Percentiles rank a stretch among this genome's conserved stretches.
Evolutionary conservation across 2,797 vertebrate genomes (phyloP).

Genomic region (Carduelis carduelis): DNA sequence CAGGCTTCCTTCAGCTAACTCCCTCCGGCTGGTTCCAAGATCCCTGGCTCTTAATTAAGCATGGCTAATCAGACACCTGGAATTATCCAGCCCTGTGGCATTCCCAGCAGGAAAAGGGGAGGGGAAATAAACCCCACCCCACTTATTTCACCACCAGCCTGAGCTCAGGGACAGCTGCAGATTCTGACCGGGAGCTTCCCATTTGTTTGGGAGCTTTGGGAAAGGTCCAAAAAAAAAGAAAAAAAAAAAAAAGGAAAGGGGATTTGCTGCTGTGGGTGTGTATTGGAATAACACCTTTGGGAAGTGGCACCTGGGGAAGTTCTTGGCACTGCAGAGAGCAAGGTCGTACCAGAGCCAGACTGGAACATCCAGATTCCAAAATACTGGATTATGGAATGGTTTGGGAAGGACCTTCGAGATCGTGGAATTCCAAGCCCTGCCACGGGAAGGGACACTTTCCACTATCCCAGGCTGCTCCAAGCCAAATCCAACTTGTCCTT

Average conservation of each 20-base stretch:
- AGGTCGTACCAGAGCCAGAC: not conserved
- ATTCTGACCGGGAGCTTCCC: not conserved
- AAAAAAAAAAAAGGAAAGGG: not conserved
- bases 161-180: not conserved
- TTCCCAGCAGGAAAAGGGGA: not conserved
- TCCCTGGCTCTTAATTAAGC: not conserved
- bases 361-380: accelerated
- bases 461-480: not conserved
- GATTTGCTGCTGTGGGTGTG: not conserved
- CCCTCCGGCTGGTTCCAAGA: not conserved
- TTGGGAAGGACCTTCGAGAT: not conserved
- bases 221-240: not conserved
- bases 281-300: not conserved
- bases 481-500: accelerated
- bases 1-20: not conserved
- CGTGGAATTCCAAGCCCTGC: not conserved
- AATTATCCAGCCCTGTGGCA: not conserved
- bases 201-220: not conserved
- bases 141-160: not conserved
- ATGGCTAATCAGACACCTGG: slow-evolving; percentile 8
- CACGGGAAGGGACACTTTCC: not conserved
- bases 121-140: not conserved
- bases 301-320: not conserved
- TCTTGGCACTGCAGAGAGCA: not conserved
- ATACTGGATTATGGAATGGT: not conserved